phyloP scores from a whole-genome alignment of 2,888 invertebrate species.

The Venusia cambrica region DNA sequence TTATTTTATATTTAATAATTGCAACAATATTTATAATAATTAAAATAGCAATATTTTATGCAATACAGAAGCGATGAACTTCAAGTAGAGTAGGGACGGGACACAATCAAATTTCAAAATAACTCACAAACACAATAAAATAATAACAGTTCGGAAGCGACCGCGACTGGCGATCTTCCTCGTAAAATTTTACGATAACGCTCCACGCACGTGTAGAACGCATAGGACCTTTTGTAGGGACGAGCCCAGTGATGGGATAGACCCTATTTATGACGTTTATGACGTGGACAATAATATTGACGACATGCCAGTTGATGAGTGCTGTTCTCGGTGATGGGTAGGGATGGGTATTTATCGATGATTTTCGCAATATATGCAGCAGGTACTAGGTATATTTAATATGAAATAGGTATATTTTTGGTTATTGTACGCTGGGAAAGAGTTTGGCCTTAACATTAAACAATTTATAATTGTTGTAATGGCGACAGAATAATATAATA shows the following conservation, averaged over 20 bases:
- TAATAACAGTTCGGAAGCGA: conserved; percentile 39
- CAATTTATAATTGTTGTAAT: no score
- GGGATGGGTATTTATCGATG: conserved; percentile 16
- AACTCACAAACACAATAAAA: conserved; percentile 30
- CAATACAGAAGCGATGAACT: no score
- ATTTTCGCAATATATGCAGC: conserved; percentile 5
- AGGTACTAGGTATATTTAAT: no score
- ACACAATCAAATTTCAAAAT: conserved; percentile 34
- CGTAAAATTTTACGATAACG: conserved; percentile 78
- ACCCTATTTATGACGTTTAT: conserved; percentile 65
- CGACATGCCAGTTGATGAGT: conserved; percentile 15
- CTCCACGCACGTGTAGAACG: conserved; percentile 57
- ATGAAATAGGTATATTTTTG: no score
- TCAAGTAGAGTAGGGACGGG: no score
- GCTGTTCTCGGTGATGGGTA: conserved; percentile 10
- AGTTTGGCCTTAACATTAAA: no score
- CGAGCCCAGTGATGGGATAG: conserved; percentile 48
- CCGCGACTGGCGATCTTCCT: conserved; percentile 42
- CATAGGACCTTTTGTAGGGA: conserved; percentile 32
- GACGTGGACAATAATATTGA: conserved; percentile 24
- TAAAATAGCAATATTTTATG: no score
- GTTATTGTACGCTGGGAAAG: no score
- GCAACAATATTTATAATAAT: no score
- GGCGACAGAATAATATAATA: no score
- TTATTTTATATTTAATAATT: no score